Evolutionary conservation across 2,113 vertebrate species (phyloP).

Genomic region (Bombycilla garrulus): DNA sequence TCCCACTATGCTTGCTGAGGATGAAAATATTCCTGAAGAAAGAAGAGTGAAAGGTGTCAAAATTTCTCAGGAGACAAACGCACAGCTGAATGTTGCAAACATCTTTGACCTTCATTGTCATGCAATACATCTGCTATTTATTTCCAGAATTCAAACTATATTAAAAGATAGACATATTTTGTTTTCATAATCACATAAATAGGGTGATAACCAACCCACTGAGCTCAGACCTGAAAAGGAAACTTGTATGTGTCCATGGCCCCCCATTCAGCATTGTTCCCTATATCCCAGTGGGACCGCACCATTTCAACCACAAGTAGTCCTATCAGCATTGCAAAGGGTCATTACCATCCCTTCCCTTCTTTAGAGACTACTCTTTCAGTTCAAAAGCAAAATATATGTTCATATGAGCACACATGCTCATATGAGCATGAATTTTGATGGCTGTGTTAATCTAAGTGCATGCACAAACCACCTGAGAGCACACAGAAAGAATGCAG

Average conservation of each 20-base stretch:
- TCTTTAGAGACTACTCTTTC: neutral
- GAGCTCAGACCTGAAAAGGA: neutral
- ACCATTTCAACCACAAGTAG: neutral
- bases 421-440: neutral
- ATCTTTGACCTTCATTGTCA: neutral
- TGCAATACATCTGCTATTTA: neutral
- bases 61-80: neutral
- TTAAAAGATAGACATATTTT: neutral
- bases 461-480: neutral
- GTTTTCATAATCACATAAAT: neutral
- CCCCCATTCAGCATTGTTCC: neutral
- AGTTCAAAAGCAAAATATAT: neutral
- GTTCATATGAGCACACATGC: neutral
- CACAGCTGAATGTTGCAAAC: neutral
- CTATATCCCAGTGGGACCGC: neutral
- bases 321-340: neutral
- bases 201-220: neutral
- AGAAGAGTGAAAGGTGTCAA: neutral
- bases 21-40: neutral
- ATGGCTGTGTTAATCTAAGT: neutral
- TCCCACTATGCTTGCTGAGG: neutral
- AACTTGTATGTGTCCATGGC: neutral
- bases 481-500: neutral
- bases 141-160: neutral
- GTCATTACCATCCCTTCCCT: neutral